A percentile compares a stretch with the other conserved stretches of the same genome.
Conservation (phyloP, 2,113 vertebrate species). For the Tichodroma muraria region DNA sequence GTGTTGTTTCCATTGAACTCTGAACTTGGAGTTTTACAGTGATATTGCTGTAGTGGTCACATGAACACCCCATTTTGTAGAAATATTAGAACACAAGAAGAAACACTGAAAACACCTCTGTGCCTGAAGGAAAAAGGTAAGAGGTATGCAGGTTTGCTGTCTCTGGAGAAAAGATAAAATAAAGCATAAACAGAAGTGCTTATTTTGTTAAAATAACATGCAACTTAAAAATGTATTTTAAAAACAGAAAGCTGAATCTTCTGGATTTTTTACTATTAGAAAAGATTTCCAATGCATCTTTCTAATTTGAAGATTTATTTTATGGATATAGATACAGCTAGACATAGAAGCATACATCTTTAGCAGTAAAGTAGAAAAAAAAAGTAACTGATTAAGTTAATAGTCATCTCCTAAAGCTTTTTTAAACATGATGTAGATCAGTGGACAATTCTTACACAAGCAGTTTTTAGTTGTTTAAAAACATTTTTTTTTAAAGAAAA, state of each 20-base stretch:
- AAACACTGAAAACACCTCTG: not conserved
- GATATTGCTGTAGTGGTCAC: not conserved
- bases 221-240: not conserved
- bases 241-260: not conserved
- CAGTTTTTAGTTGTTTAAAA: not conserved
- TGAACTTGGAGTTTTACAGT: not conserved
- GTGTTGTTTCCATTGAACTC: not conserved
- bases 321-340: not conserved
- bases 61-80: not conserved
- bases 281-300: not conserved
- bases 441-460: accelerated
- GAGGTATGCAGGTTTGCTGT: not conserved
- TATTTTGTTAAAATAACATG: not conserved
- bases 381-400: not conserved
- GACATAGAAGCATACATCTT: not conserved
- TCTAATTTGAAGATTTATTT: not conserved
- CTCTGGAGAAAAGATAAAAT: not conserved
- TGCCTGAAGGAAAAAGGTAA: not conserved
- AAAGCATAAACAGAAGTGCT: not conserved
- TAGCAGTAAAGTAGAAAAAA: not conserved
- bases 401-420: not conserved
- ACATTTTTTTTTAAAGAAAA: not conserved
- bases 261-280: not conserved
- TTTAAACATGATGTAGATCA: not conserved
- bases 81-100: not conserved